Evolutionary conservation across 2,888 invertebrate genomes (phyloP).

Genomic region (Choristoneura rosaceana): DNA sequence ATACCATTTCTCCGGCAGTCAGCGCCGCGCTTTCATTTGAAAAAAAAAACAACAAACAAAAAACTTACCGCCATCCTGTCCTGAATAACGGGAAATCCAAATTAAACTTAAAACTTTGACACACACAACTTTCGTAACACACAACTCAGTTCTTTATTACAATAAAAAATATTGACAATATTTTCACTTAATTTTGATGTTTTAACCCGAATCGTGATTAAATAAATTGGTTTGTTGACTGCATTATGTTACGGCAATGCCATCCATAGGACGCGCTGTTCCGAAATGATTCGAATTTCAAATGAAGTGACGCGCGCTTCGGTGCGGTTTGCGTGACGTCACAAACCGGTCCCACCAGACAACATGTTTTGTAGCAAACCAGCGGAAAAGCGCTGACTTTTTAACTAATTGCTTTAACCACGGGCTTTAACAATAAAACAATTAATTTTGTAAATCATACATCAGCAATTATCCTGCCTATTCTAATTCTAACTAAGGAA

Average conservation of each 20-base stretch:
- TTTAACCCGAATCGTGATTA: not conserved
- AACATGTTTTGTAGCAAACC: not conserved
- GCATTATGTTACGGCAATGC: not conserved
- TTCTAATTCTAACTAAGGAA: too few species aligned
- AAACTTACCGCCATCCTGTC: conserved; percentile 7
- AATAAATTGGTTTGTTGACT: not conserved
- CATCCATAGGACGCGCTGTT: not conserved
- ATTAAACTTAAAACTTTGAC: not conserved
- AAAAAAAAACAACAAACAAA: not conserved
- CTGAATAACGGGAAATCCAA: conserved; percentile 5
- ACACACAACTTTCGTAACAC: not conserved
- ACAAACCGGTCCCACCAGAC: not conserved
- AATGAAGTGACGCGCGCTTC: conserved; percentile 11
- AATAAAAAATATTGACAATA: not conserved
- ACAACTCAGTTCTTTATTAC: not conserved
- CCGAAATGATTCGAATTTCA: conserved; percentile 4
- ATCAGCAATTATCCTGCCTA: too few species aligned
- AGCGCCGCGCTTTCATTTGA: not conserved
- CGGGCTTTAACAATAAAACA: too few species aligned
- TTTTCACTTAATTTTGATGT: not conserved
- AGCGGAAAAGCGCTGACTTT: conserved; percentile 1
- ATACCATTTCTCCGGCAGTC: not conserved
- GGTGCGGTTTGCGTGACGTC: not conserved
- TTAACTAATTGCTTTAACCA: not conserved
- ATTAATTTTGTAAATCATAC: too few species aligned